Base-by-base conservation (phyloP, 2,888 invertebrate genomes). In the Eristalinus sepulchralis region DNA sequence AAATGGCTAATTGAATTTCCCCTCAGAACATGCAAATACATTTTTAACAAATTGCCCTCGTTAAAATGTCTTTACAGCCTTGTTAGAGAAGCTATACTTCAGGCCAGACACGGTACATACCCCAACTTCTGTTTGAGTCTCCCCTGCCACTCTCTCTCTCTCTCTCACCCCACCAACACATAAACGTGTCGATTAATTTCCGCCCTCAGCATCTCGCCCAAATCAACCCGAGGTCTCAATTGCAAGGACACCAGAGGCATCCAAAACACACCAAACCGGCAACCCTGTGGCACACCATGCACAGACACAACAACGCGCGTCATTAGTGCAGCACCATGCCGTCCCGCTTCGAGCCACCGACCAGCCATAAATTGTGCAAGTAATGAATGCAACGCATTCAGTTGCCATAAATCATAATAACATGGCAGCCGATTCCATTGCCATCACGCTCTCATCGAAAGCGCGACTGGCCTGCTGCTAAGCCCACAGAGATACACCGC, bases 351-450 rank as follows among this genome's bases (percentile, higher is more conserved):
- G 55, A 57, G 60, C 36, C 9, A 5, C 63, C 79, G 39, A 39
- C 55, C 71, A 55, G 80, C 80, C 71, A 84, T 84, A 84, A 84
- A 80, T 76, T 84, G 80, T 84, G 80, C 47, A 59, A 80, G 67
- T 76, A 76, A 79, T 76, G 27, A 79, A 67, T 57, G 84, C 80
- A 62, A 55, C 66, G 76, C 57, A 84, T 71, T 84, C 83, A 76
- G 66, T 57, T 36, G 71, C 71, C 57, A 80, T 84, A 80, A 80
- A 84, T 80, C 84, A 80, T 80, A 84, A 75, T 80, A 84, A 84
- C 76, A 80, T 84, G 71, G 71, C 84, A 80, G 53, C 17, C 71
- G 31, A 62, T 79, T 80, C 75, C 75, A 76, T 79, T 84, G 80
- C 76, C 83, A 70, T 31, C 70, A 60, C 39, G 66, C 73, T 75